Evolutionary conservation across 2,113 vertebrate genomes (phyloP).

Genomic region (Syrmaticus mikado): DNA sequence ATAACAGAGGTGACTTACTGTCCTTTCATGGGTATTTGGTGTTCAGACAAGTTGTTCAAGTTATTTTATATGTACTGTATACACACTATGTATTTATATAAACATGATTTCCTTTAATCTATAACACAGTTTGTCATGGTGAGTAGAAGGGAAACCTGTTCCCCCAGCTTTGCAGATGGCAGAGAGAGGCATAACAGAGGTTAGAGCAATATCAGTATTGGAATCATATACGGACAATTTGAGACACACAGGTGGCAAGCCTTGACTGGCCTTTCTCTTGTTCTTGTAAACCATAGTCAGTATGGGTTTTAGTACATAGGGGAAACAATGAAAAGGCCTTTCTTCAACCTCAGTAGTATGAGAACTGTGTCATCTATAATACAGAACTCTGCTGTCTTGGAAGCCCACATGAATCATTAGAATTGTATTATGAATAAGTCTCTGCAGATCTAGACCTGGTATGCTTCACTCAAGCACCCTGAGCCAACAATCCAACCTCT

Average conservation of each 20-base stretch:
- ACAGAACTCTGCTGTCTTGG: neutral
- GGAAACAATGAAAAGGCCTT: neutral
- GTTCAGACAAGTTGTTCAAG: conserved; percentile 56
- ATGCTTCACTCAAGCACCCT: neutral
- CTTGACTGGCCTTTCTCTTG: neutral
- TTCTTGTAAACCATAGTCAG: conserved; percentile 17
- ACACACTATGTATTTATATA: conserved; percentile 54
- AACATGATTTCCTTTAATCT: conserved; percentile 57
- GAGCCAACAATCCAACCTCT: neutral
- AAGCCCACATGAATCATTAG: neutral
- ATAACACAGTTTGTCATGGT: conserved; percentile 24
- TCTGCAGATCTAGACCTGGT: neutral
- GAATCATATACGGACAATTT: neutral
- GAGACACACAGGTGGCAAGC: conserved; percentile 49
- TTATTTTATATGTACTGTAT: conserved; percentile 52
- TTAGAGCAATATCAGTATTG: conserved; percentile 52
- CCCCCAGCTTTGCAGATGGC: conserved; percentile 53
- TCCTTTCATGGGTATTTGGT: conserved; percentile 52
- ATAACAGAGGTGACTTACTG: conserved; percentile 59
- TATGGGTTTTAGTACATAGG: neutral
- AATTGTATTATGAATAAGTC: neutral
- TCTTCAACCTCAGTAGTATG: neutral
- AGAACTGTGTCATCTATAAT: neutral
- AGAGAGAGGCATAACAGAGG: conserved; percentile 41
- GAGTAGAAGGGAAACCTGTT: conserved; percentile 63